Evolutionary conservation across 1,140 invertebrate species (phyloP), one percentile per base, ranked within the genome.

Genomic region (Psilanteris sp.): DNA sequence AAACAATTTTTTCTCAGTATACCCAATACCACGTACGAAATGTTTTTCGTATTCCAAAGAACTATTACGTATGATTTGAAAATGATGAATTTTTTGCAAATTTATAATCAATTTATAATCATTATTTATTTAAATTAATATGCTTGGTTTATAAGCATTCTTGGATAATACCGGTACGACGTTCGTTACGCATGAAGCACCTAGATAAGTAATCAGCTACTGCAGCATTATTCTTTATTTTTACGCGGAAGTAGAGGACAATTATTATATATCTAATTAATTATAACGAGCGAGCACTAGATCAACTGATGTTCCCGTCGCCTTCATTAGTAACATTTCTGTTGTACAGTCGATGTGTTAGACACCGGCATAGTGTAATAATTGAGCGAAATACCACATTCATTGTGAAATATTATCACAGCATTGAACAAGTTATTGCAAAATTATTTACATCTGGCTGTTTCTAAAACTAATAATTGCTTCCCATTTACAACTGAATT

Each of bases 221-320:
- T 70, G 43, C 48, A 34, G 18, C 27, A 52, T 52, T 68, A 22
- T 61, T 55, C 54, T 62, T 61, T 44, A 61, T 52, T 77, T 77
- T 70, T 79, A 79, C 46, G 59, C 66, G 74, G 72, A 77, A 80
- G 68, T 36, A 59, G 11, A 27, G 43, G 78, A 80, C 68, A 82
- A 84, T 79, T 70, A 81, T 79, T 78, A 50, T 72, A 77, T 62
- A 80, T 48, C 55, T 79, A 82, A 84, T 82, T 84, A 82, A 81
- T 82, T 78, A 79, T 81, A 82, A 81, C 77, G 78, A 80, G 74
- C 57, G 36, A 68, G 22, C 62, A 50, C 37, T 64, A 54, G 66
- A 66, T 36, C 61, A 70, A 18, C 64, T 54, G 66, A 73, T 66
- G 46, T 57, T 57, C 59, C 59, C 46, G 54, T 70, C 46, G 39